These are phyloP conservation scores for Cheiracanthium punctorium DNA, from an alignment of 2,888 invertebrate genomes.

Conservation along the genomic window DNA sequence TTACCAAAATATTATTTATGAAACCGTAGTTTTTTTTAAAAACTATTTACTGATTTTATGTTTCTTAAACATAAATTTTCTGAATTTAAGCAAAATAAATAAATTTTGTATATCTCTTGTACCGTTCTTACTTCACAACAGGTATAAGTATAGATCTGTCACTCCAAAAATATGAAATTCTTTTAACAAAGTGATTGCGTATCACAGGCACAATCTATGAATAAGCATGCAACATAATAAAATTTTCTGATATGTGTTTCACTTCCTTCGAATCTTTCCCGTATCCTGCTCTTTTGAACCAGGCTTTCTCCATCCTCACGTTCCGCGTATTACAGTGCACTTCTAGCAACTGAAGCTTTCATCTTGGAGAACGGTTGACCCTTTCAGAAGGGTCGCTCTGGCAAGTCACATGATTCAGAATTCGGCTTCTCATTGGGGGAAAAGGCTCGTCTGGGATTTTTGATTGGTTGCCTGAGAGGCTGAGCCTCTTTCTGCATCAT, in stretches of 20 bases:
- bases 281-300: neutral
- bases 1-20: neutral
- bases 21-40: neutral
- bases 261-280: neutral
- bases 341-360: constrained; percentile 9
- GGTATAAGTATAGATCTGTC: neutral
- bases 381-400: constrained; percentile 33
- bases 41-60: neutral
- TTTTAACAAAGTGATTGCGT: constrained; percentile 2
- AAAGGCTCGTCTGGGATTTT: neutral
- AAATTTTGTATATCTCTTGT: neutral
- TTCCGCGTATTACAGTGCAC: neutral
- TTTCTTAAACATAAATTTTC: neutral
- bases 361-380: constrained; percentile 25
- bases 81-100: neutral
- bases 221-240: neutral
- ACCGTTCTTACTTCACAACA: neutral
- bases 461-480: constrained; percentile 31
- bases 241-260: neutral
- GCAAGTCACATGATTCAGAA: constrained; percentile 23
- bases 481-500: constrained; percentile 44
- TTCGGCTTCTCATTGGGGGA: constrained; percentile 21
- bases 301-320: neutral
- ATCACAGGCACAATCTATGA: constrained; percentile 8
- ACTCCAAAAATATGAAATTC: neutral